Percentiles rank a stretch among this genome's conserved stretches.
These are phyloP conservation scores for Psix sp. DNA, from an alignment of 1,140 invertebrate species.

Conservation along the genomic window DNA sequence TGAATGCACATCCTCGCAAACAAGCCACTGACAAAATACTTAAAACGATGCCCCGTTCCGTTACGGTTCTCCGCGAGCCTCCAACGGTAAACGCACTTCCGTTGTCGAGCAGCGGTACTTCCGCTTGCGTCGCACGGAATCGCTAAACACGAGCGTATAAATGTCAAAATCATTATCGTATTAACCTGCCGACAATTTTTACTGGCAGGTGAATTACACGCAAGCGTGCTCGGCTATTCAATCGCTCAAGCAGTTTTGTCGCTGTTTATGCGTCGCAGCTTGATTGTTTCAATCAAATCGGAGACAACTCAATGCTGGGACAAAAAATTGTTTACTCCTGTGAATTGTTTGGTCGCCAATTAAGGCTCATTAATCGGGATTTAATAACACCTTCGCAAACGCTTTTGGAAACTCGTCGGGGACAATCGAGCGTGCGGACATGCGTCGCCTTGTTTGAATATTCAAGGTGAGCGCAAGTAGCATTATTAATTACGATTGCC, in stretches of 20 bases:
- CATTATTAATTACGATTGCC: conserved; percentile 58
- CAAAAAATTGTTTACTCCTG: not conserved
- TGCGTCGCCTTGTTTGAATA: conserved; percentile 40
- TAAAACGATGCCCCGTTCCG: conserved; percentile 48
- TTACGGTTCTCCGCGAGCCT: conserved; percentile 57
- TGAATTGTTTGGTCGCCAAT: conserved; percentile 1
- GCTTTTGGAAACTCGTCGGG: conserved; percentile 31
- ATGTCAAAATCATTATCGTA: conserved; percentile 52
- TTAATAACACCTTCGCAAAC: conserved; percentile 4
- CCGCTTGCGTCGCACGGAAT: conserved; percentile 50
- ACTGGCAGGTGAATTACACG: conserved; percentile 25
- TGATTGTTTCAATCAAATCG: conserved; percentile 1
- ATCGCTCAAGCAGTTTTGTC: conserved; percentile 17
- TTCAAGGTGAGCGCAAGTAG: conserved; percentile 41
- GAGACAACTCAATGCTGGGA: not conserved
- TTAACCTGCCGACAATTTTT: conserved; percentile 20
- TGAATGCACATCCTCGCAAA: conserved; percentile 54
- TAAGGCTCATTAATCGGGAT: not conserved
- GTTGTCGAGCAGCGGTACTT: conserved; percentile 36
- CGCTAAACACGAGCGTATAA: conserved; percentile 44
- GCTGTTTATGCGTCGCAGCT: not conserved
- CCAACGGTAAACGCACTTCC: conserved; percentile 61
- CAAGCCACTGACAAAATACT: conserved; percentile 57
- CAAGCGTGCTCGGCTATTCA: conserved; percentile 7
- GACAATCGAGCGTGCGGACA: conserved; percentile 31